Evolutionary conservation across 2,113 vertebrate species (phyloP).

Genomic region (Hiodon alosoides): DNA sequence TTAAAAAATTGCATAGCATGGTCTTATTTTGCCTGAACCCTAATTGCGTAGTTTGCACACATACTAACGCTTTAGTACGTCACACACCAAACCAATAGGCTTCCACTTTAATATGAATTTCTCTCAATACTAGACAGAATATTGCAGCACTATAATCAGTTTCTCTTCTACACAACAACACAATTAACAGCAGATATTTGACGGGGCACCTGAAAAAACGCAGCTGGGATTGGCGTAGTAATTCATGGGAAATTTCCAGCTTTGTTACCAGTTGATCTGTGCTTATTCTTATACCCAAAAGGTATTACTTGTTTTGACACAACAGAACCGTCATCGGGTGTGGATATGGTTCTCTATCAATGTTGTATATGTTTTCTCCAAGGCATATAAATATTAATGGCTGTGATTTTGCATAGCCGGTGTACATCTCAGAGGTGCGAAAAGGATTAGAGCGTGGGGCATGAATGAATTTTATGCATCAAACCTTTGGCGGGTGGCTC

Average conservation of each 20-base stretch:
- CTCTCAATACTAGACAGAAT: no score
- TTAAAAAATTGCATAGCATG: no score
- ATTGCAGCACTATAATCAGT: background rate
- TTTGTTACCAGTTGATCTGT: slow-evolving; percentile 16
- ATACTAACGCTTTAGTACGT: no score
- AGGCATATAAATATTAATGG: slow-evolving; percentile 39
- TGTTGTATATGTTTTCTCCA: slow-evolving; percentile 25
- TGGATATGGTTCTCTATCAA: slow-evolving; percentile 19
- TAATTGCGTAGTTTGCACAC: no score
- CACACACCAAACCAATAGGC: no score
- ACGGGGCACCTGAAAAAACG: background rate
- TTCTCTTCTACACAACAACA: background rate
- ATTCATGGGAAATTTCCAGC: slow-evolving; percentile 12
- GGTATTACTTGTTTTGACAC: slow-evolving; percentile 33
- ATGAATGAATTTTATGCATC: slow-evolving; percentile 37
- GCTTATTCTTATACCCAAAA: slow-evolving; percentile 22
- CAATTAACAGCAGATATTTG: background rate
- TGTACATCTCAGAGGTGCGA: slow-evolving; percentile 22
- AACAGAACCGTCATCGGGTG: slow-evolving; percentile 18
- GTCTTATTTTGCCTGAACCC: no score
- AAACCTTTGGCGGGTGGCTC: slow-evolving; percentile 31
- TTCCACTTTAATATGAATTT: no score
- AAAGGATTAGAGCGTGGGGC: slow-evolving; percentile 35
- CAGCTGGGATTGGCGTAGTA: background rate
- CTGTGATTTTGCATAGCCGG: slow-evolving; percentile 18